Conservation (phyloP, 2,113 vertebrate genomes). For the Mustelus asterias region DNA sequence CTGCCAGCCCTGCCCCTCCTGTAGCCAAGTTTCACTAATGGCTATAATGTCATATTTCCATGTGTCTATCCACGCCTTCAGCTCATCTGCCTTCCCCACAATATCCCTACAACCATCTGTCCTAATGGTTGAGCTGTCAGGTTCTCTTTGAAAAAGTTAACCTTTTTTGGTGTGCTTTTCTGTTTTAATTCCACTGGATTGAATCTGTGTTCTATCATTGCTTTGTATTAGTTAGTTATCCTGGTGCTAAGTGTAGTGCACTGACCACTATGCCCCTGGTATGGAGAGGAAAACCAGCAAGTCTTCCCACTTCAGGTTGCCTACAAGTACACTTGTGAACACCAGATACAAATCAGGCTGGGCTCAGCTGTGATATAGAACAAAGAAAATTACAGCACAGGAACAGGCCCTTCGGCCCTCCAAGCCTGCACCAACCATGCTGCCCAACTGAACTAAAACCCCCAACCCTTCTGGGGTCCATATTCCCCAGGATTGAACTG, state of each 20-base stretch:
- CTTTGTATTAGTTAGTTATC: not conserved
- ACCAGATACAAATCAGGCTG: not conserved
- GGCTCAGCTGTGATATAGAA: not conserved
- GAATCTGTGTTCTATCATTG: not conserved
- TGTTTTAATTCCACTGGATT: not conserved
- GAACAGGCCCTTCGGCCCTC: no score
- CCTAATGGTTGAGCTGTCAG: not conserved
- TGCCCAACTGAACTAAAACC: no score
- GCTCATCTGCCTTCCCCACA: no score
- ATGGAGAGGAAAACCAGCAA: not conserved
- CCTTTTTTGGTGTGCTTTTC: not conserved
- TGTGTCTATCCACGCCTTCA: no score
- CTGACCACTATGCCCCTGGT: not conserved
- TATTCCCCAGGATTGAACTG: not conserved
- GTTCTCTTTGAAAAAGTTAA: not conserved
- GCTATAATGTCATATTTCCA: no score
- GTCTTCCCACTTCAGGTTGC: not conserved
- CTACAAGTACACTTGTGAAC: not conserved
- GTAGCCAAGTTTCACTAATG: no score
- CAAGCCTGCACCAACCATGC: no score
- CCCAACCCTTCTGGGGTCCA: no score
- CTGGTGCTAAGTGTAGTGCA: not conserved
- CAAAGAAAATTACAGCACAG: no score
- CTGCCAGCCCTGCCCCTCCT: no score
- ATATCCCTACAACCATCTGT: no score